Conservation (phyloP, 2,888 invertebrate species). For the Catocala fraxini region DNA sequence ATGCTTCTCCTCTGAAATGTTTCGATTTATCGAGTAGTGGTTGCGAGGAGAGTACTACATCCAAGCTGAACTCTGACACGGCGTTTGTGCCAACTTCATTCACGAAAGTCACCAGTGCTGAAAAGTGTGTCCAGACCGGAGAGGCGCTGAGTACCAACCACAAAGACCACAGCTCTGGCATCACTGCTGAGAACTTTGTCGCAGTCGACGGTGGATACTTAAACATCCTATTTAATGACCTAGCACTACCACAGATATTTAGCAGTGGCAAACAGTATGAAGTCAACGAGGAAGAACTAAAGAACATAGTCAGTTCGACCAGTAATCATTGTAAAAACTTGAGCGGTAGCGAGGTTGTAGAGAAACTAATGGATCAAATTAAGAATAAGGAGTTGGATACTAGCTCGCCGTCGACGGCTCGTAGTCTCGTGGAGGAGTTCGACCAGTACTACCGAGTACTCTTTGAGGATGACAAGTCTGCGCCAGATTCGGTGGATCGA, state of each 20-base stretch:
- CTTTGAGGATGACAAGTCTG: slow-evolving; percentile 58
- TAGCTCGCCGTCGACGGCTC: slow-evolving; percentile 76
- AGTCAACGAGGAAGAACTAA: slow-evolving; percentile 79
- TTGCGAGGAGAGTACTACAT: slow-evolving; percentile 71
- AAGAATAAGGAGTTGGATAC: slow-evolving; percentile 69
- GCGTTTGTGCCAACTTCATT: slow-evolving; percentile 24
- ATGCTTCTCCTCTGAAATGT: slow-evolving; percentile 75
- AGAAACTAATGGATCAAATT: slow-evolving; percentile 71
- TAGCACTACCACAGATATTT: slow-evolving; percentile 77
- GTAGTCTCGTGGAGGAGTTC: slow-evolving; percentile 79
- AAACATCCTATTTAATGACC: slow-evolving; percentile 78
- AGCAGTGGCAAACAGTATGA: slow-evolving; percentile 79
- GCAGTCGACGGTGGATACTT: slow-evolving; percentile 80
- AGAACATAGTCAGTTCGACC: slow-evolving; percentile 71
- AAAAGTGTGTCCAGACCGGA: slow-evolving; percentile 77
- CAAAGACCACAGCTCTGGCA: slow-evolving; percentile 51
- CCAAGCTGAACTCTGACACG: slow-evolving; percentile 49
- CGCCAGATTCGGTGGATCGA: slow-evolving; percentile 40
- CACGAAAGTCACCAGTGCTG: slow-evolving; percentile 57
- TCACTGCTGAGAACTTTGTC: slow-evolving; percentile 71
- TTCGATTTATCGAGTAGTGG: slow-evolving; percentile 82
- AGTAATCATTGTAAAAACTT: slow-evolving; percentile 58
- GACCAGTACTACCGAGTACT: slow-evolving; percentile 77
- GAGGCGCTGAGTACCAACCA: slow-evolving; percentile 51
- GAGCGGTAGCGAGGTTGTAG: slow-evolving; percentile 61